Evolutionary conservation across 2,888 invertebrate species (phyloP).

Genomic region (Papilio elwesi): DNA sequence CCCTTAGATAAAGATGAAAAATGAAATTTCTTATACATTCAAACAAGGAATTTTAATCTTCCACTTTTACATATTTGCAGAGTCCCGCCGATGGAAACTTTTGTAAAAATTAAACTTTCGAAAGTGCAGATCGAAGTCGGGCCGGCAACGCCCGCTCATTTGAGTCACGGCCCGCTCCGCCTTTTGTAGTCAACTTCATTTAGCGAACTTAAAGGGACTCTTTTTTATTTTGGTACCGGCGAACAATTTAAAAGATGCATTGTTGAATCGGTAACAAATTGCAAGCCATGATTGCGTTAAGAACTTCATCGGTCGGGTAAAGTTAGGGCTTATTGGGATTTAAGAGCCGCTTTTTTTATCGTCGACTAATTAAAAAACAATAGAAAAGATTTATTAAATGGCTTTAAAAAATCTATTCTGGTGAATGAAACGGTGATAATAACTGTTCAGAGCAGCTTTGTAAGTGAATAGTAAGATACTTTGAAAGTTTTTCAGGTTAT

Average conservation of each 20-base stretch:
- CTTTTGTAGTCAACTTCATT: slow-evolving; percentile 84
- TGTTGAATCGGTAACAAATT: slow-evolving; percentile 83
- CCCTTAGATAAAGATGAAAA: slow-evolving; percentile 30
- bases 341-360: slow-evolving; percentile 56
- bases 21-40: slow-evolving; percentile 39
- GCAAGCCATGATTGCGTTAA: slow-evolving; percentile 78
- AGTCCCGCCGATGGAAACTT: slow-evolving; percentile 59
- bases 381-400: slow-evolving; percentile 47
- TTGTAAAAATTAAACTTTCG: slow-evolving; percentile 78
- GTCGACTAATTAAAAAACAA: slow-evolving; percentile 57
- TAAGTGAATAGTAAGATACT: too few species aligned
- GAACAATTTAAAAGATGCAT: slow-evolving; percentile 81
- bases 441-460: too few species aligned
- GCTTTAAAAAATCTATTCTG: slow-evolving; percentile 42
- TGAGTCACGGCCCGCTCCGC: slow-evolving; percentile 77
- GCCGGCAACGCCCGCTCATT: slow-evolving; percentile 71
- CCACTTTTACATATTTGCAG: slow-evolving; percentile 35
- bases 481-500: too few species aligned
- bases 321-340: slow-evolving; percentile 70
- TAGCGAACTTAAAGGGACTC: slow-evolving; percentile 78
- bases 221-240: slow-evolving; percentile 70
- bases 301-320: slow-evolving; percentile 58
- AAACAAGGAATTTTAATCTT: slow-evolving; percentile 35
- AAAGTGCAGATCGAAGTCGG: slow-evolving; percentile 76
- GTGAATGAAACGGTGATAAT: too few species aligned